These are phyloP conservation scores for Chelidonichthys spinosus DNA, from an alignment of 2,797 vertebrate genomes.

Conservation along the genomic window DNA sequence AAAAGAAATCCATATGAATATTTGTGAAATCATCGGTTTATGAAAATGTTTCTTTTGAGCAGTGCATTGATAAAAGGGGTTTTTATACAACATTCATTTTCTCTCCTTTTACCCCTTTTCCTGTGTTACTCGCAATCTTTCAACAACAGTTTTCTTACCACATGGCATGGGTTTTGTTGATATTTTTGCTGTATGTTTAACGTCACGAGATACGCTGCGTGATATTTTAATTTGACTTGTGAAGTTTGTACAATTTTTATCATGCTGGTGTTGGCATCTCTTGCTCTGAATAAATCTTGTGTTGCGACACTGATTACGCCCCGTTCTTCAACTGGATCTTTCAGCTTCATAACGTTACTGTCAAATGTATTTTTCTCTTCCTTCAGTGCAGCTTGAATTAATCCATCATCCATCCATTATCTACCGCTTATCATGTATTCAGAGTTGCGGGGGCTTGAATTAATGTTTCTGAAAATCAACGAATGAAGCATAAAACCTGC, in stretches of 20 bases:
- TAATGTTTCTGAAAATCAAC: too few relatives aligned
- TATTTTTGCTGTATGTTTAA: conserved; percentile 98
- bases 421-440: too few relatives aligned
- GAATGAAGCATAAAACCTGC: not conserved
- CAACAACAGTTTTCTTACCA: conserved; percentile 93
- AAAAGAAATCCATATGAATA: conserved; percentile 94
- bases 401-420: too few relatives aligned
- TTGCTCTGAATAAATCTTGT: conserved; percentile 98
- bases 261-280: conserved; percentile 99
- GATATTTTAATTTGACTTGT: conserved; percentile 99
- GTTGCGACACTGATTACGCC: conserved; percentile 83
- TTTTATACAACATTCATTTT: conserved; percentile 92
- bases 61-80: conserved; percentile 92
- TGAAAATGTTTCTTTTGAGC: conserved; percentile 92
- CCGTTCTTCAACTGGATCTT: not conserved
- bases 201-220: conserved; percentile 95
- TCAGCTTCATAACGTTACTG: not conserved
- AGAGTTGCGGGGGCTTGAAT: too few relatives aligned
- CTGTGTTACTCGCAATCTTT: conserved; percentile 75
- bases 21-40: conserved; percentile 95
- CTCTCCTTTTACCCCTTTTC: conserved; percentile 64
- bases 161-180: conserved; percentile 94
- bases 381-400: not conserved
- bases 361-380: not conserved
- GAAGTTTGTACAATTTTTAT: conserved; percentile 99